Conservation (phyloP, 2,797 vertebrate species). For the Smutsia gigantea region DNA sequence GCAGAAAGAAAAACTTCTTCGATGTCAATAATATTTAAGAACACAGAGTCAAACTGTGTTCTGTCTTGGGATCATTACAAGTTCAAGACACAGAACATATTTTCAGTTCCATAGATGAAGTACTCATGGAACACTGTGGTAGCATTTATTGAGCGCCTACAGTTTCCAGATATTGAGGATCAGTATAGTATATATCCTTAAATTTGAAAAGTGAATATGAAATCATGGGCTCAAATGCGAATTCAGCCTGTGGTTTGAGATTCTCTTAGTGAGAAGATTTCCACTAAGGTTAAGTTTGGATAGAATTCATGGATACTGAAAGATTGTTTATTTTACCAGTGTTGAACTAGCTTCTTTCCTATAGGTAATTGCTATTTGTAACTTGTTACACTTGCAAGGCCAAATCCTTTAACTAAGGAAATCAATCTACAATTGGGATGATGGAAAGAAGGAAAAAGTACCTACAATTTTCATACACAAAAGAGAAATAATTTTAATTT, state of each 20-base stretch:
- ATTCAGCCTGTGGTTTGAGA: neutral
- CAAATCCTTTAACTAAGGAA: neutral
- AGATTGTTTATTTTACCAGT: neutral
- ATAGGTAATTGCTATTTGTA: neutral
- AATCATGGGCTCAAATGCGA: neutral
- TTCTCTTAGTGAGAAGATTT: neutral
- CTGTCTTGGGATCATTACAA: slow-evolving; percentile 19
- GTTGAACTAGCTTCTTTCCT: neutral
- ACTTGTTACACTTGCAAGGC: neutral
- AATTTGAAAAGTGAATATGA: slow-evolving; percentile 12
- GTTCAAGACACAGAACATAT: neutral
- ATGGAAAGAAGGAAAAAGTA: neutral
- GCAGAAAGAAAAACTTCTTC: slow-evolving; percentile 39
- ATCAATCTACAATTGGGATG: neutral
- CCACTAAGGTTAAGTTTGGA: neutral
- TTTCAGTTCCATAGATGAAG: neutral
- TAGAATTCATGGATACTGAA: neutral
- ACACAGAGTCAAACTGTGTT: neutral
- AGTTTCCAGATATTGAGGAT: neutral
- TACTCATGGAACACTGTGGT: neutral
- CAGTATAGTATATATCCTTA: neutral
- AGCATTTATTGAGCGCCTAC: neutral
- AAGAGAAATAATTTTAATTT: slow-evolving; percentile 23
- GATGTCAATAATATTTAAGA: slow-evolving; percentile 23
- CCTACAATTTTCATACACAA: neutral